A percentile compares a stretch with the other conserved stretches of the same genome.
phyloP scores from a whole-genome alignment of 2,113 vertebrate species.

The Bucco capensis region DNA sequence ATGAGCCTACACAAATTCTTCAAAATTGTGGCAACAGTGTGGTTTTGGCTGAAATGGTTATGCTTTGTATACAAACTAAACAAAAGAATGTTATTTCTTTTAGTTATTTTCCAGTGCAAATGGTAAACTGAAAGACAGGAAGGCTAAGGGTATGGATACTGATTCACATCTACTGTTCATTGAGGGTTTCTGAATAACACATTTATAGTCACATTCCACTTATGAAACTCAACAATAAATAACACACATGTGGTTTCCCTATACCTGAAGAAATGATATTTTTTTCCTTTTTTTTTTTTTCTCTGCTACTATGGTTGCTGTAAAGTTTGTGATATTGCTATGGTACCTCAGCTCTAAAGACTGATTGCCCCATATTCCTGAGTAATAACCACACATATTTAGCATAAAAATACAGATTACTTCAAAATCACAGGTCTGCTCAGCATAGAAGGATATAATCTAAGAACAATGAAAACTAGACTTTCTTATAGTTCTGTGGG shows the following conservation, averaged over 20 bases:
- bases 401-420: not conserved
- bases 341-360: not conserved
- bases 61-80: not conserved
- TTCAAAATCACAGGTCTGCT: not conserved
- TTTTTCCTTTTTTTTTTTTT: not conserved
- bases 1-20: not conserved
- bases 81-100: not conserved
- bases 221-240: not conserved
- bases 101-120: not conserved
- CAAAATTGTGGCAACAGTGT: accelerated
- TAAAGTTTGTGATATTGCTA: not conserved
- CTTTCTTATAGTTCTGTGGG: not conserved
- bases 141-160: not conserved
- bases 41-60: not conserved
- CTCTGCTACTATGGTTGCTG: not conserved
- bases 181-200: not conserved
- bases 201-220: not conserved
- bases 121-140: not conserved
- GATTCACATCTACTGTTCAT: not conserved
- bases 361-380: not conserved
- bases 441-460: not conserved
- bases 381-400: not conserved
- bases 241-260: not conserved
- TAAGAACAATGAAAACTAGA: not conserved
- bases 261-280: not conserved